phyloP scores from a whole-genome alignment of 2,113 vertebrate genomes.

The Ondatra zibethicus region DNA sequence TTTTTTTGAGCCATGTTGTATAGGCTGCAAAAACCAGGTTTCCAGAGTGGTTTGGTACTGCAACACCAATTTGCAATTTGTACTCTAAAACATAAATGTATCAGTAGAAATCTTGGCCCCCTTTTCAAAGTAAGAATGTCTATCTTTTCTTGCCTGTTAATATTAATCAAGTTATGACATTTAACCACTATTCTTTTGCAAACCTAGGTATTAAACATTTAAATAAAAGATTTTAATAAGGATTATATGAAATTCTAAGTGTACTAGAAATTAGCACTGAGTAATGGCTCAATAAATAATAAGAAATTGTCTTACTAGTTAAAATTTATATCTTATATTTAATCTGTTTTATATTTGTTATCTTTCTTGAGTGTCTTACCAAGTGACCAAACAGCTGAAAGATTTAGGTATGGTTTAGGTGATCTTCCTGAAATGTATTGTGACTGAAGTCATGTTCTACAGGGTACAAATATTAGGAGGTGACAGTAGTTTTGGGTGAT shows the following conservation, averaged over 20 bases:
- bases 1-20: constrained; percentile 37
- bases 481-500: neutral
- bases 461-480: neutral
- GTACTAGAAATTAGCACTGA: neutral
- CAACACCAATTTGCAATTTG: constrained; percentile 32
- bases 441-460: neutral
- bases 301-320: neutral
- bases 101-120: neutral
- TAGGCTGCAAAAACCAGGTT: constrained; percentile 21
- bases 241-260: neutral
- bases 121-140: neutral
- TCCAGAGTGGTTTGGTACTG: neutral
- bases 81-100: constrained; percentile 12
- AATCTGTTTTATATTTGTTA: neutral
- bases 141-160: constrained; percentile 3
- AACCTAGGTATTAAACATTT: neutral
- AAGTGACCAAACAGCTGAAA: neutral
- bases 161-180: neutral
- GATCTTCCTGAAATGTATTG: neutral
- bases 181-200: constrained; percentile 41
- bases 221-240: neutral
- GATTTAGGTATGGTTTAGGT: neutral
- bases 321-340: constrained; percentile 35
- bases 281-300: neutral
- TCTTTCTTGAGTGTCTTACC: neutral